phyloP scores from a whole-genome alignment of 2,888 invertebrate species.

The Troides aeacus region DNA sequence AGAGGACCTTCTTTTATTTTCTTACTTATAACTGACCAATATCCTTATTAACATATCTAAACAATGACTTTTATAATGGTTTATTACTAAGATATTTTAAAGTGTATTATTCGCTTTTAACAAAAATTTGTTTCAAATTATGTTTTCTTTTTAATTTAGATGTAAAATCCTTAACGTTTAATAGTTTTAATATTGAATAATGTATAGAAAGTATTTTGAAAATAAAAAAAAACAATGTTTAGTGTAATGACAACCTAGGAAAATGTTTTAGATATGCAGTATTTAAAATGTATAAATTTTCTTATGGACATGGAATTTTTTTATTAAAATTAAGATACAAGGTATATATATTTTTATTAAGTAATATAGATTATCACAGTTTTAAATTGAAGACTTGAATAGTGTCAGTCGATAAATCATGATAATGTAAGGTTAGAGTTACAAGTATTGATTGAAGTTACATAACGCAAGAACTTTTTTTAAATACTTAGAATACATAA shows the following conservation, averaged over 20 bases:
- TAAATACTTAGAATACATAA: slow-evolving; percentile 17
- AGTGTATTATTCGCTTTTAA: neutral
- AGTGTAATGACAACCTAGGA: neutral
- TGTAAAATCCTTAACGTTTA: neutral
- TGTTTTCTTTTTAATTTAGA: neutral
- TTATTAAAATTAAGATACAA: too few relatives aligned
- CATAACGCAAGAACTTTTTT: slow-evolving; percentile 30
- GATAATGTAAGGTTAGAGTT: slow-evolving; percentile 32
- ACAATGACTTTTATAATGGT: too few relatives aligned
- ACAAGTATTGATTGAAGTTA: slow-evolving; percentile 31
- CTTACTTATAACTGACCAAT: too few relatives aligned
- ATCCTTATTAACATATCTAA: too few relatives aligned
- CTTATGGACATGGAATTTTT: too few relatives aligned
- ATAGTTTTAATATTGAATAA: neutral
- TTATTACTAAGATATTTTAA: too few relatives aligned
- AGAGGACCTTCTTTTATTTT: neutral
- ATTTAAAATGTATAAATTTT: neutral
- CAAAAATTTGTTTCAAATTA: neutral
- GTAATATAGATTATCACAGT: too few relatives aligned
- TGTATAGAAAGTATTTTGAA: neutral
- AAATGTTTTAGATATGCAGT: neutral
- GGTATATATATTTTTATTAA: too few relatives aligned
- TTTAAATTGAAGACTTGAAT: neutral
- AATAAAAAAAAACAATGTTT: too few relatives aligned
- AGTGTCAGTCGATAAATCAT: slow-evolving; percentile 12